Conservation (phyloP, 2,888 invertebrate genomes). For the Bombylius major region DNA sequence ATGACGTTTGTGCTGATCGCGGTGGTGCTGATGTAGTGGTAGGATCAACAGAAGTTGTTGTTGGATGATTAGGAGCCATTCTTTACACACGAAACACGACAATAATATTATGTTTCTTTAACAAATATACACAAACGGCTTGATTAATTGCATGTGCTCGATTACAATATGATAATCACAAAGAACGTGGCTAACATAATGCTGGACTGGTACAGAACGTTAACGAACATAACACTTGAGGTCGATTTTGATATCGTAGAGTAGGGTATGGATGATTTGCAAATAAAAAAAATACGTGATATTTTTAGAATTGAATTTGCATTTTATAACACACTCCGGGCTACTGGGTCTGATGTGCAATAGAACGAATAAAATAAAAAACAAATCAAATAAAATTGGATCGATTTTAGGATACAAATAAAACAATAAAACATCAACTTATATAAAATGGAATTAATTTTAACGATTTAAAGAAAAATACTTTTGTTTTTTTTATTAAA, state of each 20-base stretch:
- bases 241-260: not conserved
- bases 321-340: not conserved
- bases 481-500: no score
- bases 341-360: not conserved
- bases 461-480: no score
- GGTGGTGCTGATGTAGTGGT: conserved; percentile 2
- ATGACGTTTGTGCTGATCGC: conserved; percentile 21
- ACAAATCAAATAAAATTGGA: no score
- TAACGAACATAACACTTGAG: not conserved
- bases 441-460: no score
- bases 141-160: no score
- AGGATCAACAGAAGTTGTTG: conserved; percentile 9
- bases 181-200: not conserved
- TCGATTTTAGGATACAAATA: no score
- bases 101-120: not conserved
- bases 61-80: conserved; percentile 18
- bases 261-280: not conserved
- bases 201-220: not conserved
- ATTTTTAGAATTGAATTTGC: not conserved
- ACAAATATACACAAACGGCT: not conserved
- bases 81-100: not conserved
- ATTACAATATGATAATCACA: no score
- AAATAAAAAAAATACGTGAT: not conserved
- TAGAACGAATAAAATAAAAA: no score
- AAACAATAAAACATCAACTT: no score